phyloP scores from a whole-genome alignment of 2,113 vertebrate genomes.

The Istiophorus platypterus region DNA sequence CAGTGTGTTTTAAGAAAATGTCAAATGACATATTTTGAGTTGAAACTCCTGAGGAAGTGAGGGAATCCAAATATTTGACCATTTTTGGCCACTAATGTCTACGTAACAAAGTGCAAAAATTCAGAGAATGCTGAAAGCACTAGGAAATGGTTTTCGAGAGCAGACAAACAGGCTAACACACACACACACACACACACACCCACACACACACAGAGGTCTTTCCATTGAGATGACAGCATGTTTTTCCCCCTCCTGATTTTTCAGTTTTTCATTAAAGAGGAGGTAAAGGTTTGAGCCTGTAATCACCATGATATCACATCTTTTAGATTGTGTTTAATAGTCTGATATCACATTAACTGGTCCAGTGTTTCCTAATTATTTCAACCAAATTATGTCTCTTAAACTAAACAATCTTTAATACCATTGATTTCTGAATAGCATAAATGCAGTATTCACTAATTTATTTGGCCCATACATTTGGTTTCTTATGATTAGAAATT shows the following conservation, averaged over 20 bases:
- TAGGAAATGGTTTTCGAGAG: not conserved
- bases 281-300: not conserved
- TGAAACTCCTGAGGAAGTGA: conserved; percentile 5
- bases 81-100: conserved; percentile 38
- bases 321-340: not conserved
- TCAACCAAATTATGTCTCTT: not conserved
- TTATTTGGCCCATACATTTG: no score
- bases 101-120: conserved; percentile 31
- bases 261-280: not conserved
- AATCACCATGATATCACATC: not conserved
- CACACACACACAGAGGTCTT: conserved; percentile 1
- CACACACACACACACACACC: not conserved
- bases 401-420: not conserved
- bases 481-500: not conserved
- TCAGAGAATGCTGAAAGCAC: conserved; percentile 25
- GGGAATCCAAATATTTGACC: conserved; percentile 19
- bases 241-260: not conserved
- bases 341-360: not conserved
- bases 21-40: not conserved
- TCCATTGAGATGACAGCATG: not conserved
- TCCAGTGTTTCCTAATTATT: not conserved
- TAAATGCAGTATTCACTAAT: no score
- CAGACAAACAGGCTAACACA: not conserved
- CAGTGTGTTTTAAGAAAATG: not conserved
- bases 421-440: not conserved